phyloP scores from a whole-genome alignment of 2,797 vertebrate species.

The Eospalax fontanierii region DNA sequence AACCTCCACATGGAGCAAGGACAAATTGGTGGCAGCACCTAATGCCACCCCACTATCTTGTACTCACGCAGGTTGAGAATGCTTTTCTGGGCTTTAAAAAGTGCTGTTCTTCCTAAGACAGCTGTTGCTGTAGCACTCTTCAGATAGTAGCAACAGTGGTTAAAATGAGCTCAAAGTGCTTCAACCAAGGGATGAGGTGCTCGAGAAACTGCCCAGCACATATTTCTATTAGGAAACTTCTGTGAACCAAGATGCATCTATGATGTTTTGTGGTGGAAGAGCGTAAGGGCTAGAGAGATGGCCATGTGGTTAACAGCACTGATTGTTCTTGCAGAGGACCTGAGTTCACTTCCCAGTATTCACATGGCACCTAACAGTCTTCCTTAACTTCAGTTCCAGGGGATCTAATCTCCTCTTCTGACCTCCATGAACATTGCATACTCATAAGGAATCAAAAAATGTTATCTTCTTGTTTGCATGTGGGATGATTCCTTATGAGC shows the following conservation, averaged over 20 bases:
- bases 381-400: too few species aligned
- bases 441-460: too few species aligned
- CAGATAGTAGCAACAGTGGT: not conserved
- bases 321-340: too few species aligned
- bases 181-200: not conserved
- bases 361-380: too few species aligned
- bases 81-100: not conserved
- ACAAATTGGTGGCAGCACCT: not conserved
- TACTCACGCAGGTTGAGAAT: not conserved
- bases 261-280: conserved; percentile 23
- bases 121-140: not conserved
- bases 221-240: not conserved
- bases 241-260: not conserved
- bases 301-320: too few species aligned
- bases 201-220: not conserved
- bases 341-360: too few species aligned
- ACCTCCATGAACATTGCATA: too few species aligned
- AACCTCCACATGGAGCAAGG: not conserved
- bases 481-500: too few species aligned
- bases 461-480: too few species aligned
- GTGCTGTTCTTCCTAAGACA: not conserved
- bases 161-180: not conserved
- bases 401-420: too few species aligned
- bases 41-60: not conserved
- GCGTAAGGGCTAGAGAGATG: too few species aligned